phyloP scores from a whole-genome alignment of 1,140 invertebrate species.

The Drosophila busckii region DNA sequence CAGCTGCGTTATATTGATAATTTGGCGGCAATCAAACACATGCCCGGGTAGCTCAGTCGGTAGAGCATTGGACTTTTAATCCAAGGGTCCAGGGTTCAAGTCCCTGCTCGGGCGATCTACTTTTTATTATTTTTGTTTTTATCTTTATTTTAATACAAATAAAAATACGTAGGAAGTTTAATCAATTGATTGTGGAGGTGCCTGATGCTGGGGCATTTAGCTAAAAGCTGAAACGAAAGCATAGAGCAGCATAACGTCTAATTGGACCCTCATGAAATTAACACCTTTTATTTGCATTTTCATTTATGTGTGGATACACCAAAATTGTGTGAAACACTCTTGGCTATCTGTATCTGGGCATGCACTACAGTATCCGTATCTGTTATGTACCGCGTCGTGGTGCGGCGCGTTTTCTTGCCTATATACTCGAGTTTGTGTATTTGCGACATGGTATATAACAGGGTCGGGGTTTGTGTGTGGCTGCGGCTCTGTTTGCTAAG shows the following conservation, averaged over 20 bases:
- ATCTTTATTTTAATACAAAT: too few species aligned
- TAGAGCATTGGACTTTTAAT: conserved; percentile 88
- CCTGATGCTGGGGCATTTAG: too few species aligned
- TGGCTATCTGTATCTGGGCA: conserved; percentile 32
- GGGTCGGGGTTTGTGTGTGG: too few species aligned
- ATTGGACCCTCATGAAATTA: conserved; percentile 78
- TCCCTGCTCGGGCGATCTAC: conserved; percentile 89
- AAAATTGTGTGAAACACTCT: conserved; percentile 48
- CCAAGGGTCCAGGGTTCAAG: conserved; percentile 89
- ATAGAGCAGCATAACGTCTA: conserved; percentile 51
- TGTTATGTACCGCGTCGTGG: conserved; percentile 8
- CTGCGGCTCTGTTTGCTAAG: conserved; percentile 31
- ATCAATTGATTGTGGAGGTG: too few species aligned
- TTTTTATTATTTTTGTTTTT: too few species aligned
- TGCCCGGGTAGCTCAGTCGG: conserved; percentile 87
- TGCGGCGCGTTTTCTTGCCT: conserved; percentile 4
- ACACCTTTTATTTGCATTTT: conserved; percentile 72
- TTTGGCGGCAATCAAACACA: too few species aligned
- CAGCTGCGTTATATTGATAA: too few species aligned
- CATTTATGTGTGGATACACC: conserved; percentile 65
- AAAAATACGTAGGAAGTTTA: too few species aligned
- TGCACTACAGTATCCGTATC: conserved; percentile 25
- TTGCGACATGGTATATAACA: too few species aligned
- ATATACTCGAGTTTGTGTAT: conserved; percentile 7
- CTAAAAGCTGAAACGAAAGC: conserved; percentile 52